Evolutionary conservation across 64 coral and sea anemone genomes (phyloP), one percentile per base, ranked within the genome.

Genomic region (Trachythela sp.): DNA sequence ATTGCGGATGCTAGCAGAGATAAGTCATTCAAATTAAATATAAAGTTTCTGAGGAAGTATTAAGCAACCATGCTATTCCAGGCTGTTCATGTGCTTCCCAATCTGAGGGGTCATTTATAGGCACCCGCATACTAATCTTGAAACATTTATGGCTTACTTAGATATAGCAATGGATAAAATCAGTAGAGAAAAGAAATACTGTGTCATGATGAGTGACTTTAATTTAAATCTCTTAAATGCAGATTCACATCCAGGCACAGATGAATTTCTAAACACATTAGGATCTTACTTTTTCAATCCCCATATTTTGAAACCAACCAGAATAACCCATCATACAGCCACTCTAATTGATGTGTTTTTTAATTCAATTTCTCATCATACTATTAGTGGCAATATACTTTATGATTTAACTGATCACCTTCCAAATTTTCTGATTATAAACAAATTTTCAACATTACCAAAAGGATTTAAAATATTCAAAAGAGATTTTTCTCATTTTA

Each of bases 331-430:
- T 39, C 71, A 77, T 35, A 10, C 71, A 15, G 71, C 71, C 17
- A 77, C 71, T 22, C 17, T 77, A 32, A 77, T 77, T 6, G 71
- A 77, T 35, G 30, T 34, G 4, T 77, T 33, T 35, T 77, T 77
- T 27, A 77, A 77, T 77, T 77, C 31, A 10, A 8, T 77, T 10
- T 2, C 4, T 36, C 71, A 77, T 77, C 71, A 77, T 77, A 77
- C 71, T 34, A 77, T 77, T 15, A 77, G 71, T 77, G 71, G 71
- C 2, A 77, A 77, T 77, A 2, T 77, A 10, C 2, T 77, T 4
- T 77, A 77, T 77, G 71, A 77, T 27, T 39, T 77, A 10, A 34
- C 71, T 5, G 71, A 77, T 27, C 71, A 77, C 30, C 71, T 77
- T 17, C 71, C 71, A 32, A 77, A 77, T 17, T 77, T 77, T 27